Conservation (phyloP, 2,888 invertebrate genomes). For the Embidobia sp. region DNA sequence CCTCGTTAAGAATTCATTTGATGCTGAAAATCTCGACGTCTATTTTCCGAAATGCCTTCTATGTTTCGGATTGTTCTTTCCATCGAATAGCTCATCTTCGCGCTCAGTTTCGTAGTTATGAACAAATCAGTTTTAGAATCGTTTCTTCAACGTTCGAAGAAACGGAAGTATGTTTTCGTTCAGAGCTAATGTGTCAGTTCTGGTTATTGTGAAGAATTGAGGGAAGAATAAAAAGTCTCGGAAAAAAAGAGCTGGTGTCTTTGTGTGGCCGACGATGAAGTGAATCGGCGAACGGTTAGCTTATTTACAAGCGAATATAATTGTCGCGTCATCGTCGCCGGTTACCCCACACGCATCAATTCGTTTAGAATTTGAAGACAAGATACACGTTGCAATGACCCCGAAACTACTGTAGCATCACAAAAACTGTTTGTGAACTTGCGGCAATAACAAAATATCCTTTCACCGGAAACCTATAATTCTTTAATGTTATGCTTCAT, state of each 20-base stretch:
- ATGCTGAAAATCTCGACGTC: constrained; percentile 44
- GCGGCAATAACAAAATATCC: constrained; percentile 69
- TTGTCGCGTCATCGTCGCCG: constrained; percentile 45
- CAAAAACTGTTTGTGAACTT: constrained; percentile 74
- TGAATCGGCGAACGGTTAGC: constrained; percentile 19
- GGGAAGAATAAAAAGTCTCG: too few relatives aligned
- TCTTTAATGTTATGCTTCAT: constrained; percentile 74
- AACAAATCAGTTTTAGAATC: too few relatives aligned
- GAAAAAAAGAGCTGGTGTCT: constrained; percentile 13
- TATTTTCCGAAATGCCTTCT: constrained; percentile 46
- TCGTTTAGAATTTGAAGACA: constrained; percentile 66
- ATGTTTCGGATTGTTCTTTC: background rate
- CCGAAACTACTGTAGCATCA: constrained; percentile 71
- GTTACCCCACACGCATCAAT: constrained; percentile 41
- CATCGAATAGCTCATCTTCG: background rate
- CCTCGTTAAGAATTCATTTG: constrained; percentile 72
- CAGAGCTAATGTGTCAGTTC: too few relatives aligned
- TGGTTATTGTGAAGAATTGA: too few relatives aligned
- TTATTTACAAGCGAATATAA: constrained; percentile 52
- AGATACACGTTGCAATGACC: constrained; percentile 63
- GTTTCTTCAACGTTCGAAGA: too few relatives aligned
- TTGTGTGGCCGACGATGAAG: constrained; percentile 19
- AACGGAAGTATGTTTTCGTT: too few relatives aligned
- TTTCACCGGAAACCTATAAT: constrained; percentile 71
- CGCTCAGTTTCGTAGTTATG: background rate